Conservation (phyloP, 2,797 vertebrate genomes). For the Carapus acus region DNA sequence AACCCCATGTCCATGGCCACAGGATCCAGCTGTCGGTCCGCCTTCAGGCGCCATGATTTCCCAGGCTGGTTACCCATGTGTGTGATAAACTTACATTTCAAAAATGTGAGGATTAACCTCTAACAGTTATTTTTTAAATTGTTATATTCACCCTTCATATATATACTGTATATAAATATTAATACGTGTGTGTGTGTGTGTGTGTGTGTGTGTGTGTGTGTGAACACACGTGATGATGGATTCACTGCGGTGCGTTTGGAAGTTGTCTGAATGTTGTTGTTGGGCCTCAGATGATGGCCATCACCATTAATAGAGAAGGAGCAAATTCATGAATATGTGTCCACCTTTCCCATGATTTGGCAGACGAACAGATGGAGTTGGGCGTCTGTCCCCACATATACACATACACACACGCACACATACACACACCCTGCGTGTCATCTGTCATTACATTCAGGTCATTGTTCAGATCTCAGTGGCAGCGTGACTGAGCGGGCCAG, state of each 20-base stretch:
- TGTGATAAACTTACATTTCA: no score
- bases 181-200: no score
- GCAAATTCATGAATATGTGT: background rate
- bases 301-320: background rate
- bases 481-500: conserved; percentile 65
- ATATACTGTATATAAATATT: no score
- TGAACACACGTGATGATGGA: no score
- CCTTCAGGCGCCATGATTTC: no score
- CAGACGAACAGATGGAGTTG: conserved; percentile 70
- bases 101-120: no score
- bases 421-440: conserved; percentile 65
- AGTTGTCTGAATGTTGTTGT: background rate
- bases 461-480: conserved; percentile 68
- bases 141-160: no score
- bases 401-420: conserved; percentile 50
- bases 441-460: conserved; percentile 74
- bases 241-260: background rate
- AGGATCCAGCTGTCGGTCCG: no score
- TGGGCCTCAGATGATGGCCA: background rate
- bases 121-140: no score
- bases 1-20: no score
- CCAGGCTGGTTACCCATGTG: no score
- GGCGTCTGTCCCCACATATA: conserved; percentile 51
- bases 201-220: no score
- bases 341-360: conserved; percentile 35